Evolutionary conservation across 2,888 invertebrate species (phyloP).

Genomic region (Lomographa bimaculata): DNA sequence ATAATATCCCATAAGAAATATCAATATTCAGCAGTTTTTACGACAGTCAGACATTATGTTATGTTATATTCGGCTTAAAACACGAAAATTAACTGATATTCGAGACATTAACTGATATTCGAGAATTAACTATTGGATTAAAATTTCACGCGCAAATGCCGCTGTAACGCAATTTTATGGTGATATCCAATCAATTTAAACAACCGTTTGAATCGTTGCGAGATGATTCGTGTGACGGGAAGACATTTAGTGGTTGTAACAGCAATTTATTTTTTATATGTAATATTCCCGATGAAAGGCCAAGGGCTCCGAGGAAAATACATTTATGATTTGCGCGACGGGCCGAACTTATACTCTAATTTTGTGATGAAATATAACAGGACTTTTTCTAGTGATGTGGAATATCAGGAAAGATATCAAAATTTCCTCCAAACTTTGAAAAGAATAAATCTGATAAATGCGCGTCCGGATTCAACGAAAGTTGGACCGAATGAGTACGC

Average conservation of each 20-base stretch:
- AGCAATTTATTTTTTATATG: conserved; percentile 24
- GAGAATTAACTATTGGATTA: conserved; percentile 37
- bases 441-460: conserved; percentile 52
- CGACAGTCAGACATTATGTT: conserved; percentile 28
- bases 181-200: conserved; percentile 31
- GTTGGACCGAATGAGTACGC: conserved; percentile 53
- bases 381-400: conserved; percentile 40
- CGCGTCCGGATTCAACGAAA: conserved; percentile 35
- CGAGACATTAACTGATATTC: conserved; percentile 26
- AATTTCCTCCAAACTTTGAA: conserved; percentile 54
- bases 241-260: conserved; percentile 24
- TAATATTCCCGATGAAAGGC: conserved; percentile 17
- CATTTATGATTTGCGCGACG: conserved; percentile 40
- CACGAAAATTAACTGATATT: too few relatives aligned
- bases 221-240: conserved; percentile 27
- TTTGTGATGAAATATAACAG: conserved; percentile 44
- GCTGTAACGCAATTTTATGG: conserved; percentile 29
- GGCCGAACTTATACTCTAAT: conserved; percentile 34
- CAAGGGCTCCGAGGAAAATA: conserved; percentile 16
- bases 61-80: too few relatives aligned
- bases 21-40: conserved; percentile 45
- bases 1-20: conserved; percentile 48
- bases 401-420: conserved; percentile 47
- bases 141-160: conserved; percentile 43
- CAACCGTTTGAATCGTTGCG: conserved; percentile 23